Evolutionary conservation across 2,797 vertebrate species (phyloP), one percentile per base, ranked within the genome.

Genomic region (Dromococcyx pavoninus): DNA sequence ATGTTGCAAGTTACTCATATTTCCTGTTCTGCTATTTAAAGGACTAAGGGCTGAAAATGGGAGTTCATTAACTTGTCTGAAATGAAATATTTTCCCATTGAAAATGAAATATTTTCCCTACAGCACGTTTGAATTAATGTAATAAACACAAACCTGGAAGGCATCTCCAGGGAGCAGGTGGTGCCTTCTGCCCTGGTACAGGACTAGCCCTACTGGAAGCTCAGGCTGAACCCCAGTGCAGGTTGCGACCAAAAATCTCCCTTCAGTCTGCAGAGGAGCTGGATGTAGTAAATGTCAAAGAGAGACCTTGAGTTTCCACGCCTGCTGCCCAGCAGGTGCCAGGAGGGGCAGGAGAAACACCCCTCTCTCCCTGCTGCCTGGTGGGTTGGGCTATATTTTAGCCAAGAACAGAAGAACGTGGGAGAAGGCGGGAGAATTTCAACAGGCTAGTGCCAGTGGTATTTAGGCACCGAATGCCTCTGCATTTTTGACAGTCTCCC

Each of bases 21-120:
- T 97, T 96, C 94, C 86, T 94, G 60, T 86, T 84, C 80, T 92
- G 73, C 92, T 94, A 73, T 93, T 96, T 94, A 72, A 94, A 88
- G 79, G 56, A 84, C 70, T 67, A 35, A 81, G 60, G 39, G 50
- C 66, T 86, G 88, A 93, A 92, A 93, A 76, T 25, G 7, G 56
- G 79, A 89, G 27, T 84, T 93, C 94, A 90, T 91, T 91, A 84
- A 81, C 60, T 79, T 86, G 71, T 76, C 82, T 65, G 48, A 83
- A 93, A 90, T 73, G 24, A 94, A 75, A 48, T 82, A 62, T 82
- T 91, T 66, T 78, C 50, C 57, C 41, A 16, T 48, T 48, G 46
- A 48, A 48, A 48, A 18, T 19, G 22, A 48, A 48, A 48, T 46
- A 65, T 69, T 87, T 71, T 48, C 21, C 46, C 41, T 92, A 50